A percentile compares a stretch with the other conserved stretches of the same genome.
Conservation (phyloP, 2,797 vertebrate species). For the Semotilus atromaculatus region DNA sequence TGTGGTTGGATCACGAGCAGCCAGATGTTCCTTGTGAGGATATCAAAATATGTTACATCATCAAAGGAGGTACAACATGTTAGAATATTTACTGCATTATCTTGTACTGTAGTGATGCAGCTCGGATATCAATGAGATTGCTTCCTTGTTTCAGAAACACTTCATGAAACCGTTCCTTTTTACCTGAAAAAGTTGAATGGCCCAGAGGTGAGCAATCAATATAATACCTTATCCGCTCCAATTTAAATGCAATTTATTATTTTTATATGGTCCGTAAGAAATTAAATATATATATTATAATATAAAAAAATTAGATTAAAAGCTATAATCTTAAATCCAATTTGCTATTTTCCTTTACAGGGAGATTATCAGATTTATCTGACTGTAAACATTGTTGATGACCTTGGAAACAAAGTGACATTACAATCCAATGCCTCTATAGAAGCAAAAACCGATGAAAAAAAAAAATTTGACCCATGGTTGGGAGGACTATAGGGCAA, state of each 20-base stretch:
- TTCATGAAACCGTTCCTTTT: background rate
- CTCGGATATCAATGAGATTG: background rate
- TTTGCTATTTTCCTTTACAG: conserved; percentile 28
- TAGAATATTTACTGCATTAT: background rate
- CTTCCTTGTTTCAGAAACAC: conserved; percentile 43
- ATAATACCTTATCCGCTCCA: background rate
- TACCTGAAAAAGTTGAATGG: background rate
- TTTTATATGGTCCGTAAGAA: background rate
- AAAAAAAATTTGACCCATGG: conserved; percentile 19
- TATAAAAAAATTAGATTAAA: background rate
- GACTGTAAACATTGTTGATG: background rate
- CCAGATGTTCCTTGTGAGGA: conserved; percentile 29
- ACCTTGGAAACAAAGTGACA: conserved; percentile 10
- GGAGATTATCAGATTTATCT: conserved; percentile 15
- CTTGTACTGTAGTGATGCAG: background rate
- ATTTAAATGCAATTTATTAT: background rate
- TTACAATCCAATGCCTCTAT: background rate
- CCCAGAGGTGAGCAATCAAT: conserved; percentile 36
- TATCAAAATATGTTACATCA: conserved; percentile 27
- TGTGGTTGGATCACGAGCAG: background rate
- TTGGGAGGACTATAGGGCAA: conserved; percentile 41
- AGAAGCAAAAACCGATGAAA: background rate
- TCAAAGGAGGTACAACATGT: conserved; percentile 51
- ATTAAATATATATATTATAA: background rate
- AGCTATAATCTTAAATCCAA: background rate